Conservation (phyloP, 2,113 vertebrate species). For the Tragelaphus strepsiceros region DNA sequence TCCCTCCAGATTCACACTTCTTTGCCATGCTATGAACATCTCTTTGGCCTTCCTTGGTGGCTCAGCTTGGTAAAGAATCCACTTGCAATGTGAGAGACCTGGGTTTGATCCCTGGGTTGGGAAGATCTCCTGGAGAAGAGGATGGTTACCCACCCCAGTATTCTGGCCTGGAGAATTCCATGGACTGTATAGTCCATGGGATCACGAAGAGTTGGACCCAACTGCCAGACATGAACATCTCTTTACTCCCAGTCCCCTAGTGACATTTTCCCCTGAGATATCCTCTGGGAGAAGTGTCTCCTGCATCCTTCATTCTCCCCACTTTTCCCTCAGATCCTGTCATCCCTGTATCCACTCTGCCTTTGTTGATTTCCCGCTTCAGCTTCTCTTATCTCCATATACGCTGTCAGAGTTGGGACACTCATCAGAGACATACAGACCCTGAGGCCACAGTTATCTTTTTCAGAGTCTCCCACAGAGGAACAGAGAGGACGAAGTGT, state of each 20-base stretch:
- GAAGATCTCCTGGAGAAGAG: not conserved
- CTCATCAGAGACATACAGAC: not conserved
- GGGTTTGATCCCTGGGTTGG: not conserved
- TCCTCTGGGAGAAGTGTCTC: not conserved
- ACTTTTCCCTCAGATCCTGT: not conserved
- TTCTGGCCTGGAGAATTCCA: not conserved
- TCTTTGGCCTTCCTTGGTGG: not conserved
- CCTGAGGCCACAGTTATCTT: not conserved
- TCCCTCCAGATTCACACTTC: not conserved
- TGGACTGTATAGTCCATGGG: not conserved
- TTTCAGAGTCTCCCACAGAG: not conserved
- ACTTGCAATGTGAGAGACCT: not conserved
- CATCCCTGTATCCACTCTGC: not conserved
- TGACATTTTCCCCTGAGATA: not conserved
- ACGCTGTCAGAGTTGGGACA: not conserved
- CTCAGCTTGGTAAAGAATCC: not conserved
- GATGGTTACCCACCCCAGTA: not conserved
- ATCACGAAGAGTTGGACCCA: not conserved
- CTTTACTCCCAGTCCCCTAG: not conserved
- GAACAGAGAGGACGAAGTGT: not conserved
- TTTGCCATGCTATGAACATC: not conserved
- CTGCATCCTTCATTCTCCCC: accelerated
- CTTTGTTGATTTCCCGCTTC: not conserved
- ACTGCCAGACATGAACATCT: not conserved
- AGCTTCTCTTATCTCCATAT: not conserved